These are phyloP conservation scores for Propsilocerus akamusi DNA, from an alignment of 1,140 invertebrate genomes.

Conservation along the genomic window DNA sequence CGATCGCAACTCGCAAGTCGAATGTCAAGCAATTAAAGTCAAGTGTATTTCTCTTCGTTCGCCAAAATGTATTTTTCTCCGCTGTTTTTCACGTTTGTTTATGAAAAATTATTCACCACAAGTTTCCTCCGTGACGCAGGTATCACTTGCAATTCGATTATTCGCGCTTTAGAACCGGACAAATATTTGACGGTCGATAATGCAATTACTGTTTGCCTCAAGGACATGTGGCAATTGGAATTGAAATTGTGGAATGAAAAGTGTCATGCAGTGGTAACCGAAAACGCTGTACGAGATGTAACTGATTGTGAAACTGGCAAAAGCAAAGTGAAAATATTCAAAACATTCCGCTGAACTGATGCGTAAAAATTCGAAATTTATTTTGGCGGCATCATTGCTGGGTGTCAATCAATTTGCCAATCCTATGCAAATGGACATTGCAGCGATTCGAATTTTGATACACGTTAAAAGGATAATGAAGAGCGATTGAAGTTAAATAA, in stretches of 20 bases:
- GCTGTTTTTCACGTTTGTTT: slow-evolving; percentile 17
- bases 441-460: slow-evolving; percentile 18
- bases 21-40: not conserved
- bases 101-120: slow-evolving; percentile 10
- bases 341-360: slow-evolving; percentile 12
- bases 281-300: slow-evolving; percentile 9
- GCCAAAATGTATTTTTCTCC: slow-evolving; percentile 9
- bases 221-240: slow-evolving; percentile 7
- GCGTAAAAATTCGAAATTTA: slow-evolving; percentile 12
- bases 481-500: too few relatives aligned
- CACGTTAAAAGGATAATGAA: too few relatives aligned
- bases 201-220: slow-evolving; percentile 8
- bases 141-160: not conserved
- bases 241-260: slow-evolving; percentile 1
- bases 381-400: slow-evolving; percentile 17
- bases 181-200: slow-evolving; percentile 7
- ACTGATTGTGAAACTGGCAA: not conserved
- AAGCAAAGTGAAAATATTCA: slow-evolving; percentile 13
- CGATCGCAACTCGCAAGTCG: not conserved
- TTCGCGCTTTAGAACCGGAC: not conserved
- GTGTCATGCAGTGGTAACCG: not conserved
- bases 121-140: not conserved
- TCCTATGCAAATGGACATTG: slow-evolving; percentile 16
- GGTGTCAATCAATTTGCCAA: slow-evolving; percentile 14
- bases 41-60: slow-evolving; percentile 9